Evolutionary conservation across 1,140 invertebrate genomes (phyloP).

Genomic region (Formica exsecta): DNA sequence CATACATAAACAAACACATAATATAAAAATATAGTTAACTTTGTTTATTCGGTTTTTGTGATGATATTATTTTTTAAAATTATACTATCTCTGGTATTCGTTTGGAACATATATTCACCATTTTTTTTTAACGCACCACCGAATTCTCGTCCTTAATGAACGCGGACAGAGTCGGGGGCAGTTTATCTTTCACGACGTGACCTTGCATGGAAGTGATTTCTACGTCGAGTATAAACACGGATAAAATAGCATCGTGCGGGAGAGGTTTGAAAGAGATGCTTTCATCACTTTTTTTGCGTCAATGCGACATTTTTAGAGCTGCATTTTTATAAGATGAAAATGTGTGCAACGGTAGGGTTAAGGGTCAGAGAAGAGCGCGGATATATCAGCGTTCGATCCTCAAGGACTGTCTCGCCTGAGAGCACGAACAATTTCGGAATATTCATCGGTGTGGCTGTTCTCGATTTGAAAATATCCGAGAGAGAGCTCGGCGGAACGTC

Average conservation of each 20-base stretch:
- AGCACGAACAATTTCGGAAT: slow-evolving; percentile 21
- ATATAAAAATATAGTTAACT: not conserved
- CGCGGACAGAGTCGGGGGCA: not conserved
- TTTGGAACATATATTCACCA: no score
- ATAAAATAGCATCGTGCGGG: slow-evolving; percentile 15
- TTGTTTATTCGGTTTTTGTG: not conserved
- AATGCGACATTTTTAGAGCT: slow-evolving; percentile 41
- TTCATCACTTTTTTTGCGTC: slow-evolving; percentile 12
- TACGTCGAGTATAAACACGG: slow-evolving; percentile 20
- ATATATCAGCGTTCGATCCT: slow-evolving; percentile 11
- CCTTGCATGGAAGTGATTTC: slow-evolving; percentile 29
- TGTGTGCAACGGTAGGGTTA: slow-evolving; percentile 17
- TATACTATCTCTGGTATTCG: not conserved
- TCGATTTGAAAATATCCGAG: slow-evolving; percentile 47
- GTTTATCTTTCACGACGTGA: slow-evolving; percentile 32
- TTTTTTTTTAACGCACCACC: not conserved
- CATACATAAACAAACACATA: not conserved
- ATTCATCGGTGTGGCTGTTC: slow-evolving; percentile 1
- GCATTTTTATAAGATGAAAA: slow-evolving; percentile 12
- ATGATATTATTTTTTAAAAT: not conserved
- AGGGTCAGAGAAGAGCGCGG: not conserved
- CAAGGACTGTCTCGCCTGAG: not conserved
- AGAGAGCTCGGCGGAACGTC: not conserved
- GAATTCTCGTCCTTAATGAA: not conserved
- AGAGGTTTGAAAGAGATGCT: slow-evolving; percentile 17